Evolutionary conservation across 2,888 invertebrate species (phyloP), one percentile per base, ranked within the genome.

Genomic region (Piscicola geometra): DNA sequence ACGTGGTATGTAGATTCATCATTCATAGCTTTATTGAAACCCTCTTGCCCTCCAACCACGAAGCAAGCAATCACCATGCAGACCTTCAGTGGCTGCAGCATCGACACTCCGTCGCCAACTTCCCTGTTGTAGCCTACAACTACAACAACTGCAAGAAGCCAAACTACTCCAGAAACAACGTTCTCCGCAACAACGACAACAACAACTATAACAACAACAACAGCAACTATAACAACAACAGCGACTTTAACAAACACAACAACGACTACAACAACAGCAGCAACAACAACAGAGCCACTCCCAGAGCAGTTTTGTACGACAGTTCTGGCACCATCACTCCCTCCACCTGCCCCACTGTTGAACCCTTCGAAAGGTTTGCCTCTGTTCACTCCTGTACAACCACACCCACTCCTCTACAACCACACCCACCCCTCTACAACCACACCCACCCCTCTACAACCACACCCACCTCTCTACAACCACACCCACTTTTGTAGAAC

Each of bases 311-410:
- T 18, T 64, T 52, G 30, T 30, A 30, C 28, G 56, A 73, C 21
- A 73, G 32, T 25, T 70, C 70, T 3, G 70, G 70, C 41, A 70
- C 70, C 28, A 70, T 70, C 47, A 70, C 70, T 15, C 70, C 70
- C 25, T 28, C 35, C 3, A 56, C n/a, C 5, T 25, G n/a, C 5
- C 60, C 60, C 25, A 25, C 25, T 3, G 25, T 21, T 15, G 60
- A 56, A 25, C 25, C 60, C 25, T 5, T 56, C n/a, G 60, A 56
- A 25, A 56, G 25, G 60, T 56, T 5, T 18, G 5, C 15, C 41
- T 41, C n/a, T n/a, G n/a, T 9, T 15, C 41, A 41, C 15, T 15
- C 5, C 41, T 9, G 9, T 41, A 41, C 41, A 41, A 41, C 41
- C 41, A 41, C 41, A 5, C 5, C 41, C 41, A 41, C 15, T 15